Evolutionary conservation across 2,113 vertebrate species (phyloP), one percentile per base, ranked within the genome.

Genomic region (Myxocyprinus asiaticus): DNA sequence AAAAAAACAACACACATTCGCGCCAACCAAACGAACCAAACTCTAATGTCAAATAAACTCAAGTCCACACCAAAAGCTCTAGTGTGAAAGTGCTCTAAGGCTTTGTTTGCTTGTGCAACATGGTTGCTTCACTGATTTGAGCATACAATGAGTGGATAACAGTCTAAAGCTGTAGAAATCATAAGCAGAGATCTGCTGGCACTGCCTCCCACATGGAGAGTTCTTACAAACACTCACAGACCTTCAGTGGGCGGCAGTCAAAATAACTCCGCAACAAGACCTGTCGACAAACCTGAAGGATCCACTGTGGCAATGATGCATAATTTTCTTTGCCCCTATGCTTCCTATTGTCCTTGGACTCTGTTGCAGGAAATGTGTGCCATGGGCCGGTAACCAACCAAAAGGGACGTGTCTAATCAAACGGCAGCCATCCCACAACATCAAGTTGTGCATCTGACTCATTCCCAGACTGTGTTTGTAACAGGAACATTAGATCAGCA

Each of bases 401-500:
- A 53, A 17, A 55, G 67, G 50, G 58, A 64, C 33, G 3, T 62
- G 48, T 61, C 55, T 64, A 71, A 71, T 63, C 17, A 70, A 50
- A 71, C 4, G 59, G n/a, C 42, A 63, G n/a, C 50, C 48, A 68
- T 58, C 68, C 17, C 77, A 48, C 11, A 22, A 9, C 59, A 51
- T 66, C 77, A 64, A 17, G 50, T 48, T 72, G 68, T 45, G 76
- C 63, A 17, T 78, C 43, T 62, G 76, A 67, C 47, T 68, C 66
- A 43, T 8, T 33, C 66, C 3, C 47, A 64, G 59, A 50, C 9
- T 17, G 67, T 71, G 56, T 9, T 72, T 47, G 22, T 50, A 58
- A 55, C 75, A 71, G 80, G 63, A 65, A 63, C 45, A 78, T 82
- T 59, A 67, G 42, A 72, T 81, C 74, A 76, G 66, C 66, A 51